Conservation (phyloP, 2,797 vertebrate species). For the Moxostoma hubbsi region DNA sequence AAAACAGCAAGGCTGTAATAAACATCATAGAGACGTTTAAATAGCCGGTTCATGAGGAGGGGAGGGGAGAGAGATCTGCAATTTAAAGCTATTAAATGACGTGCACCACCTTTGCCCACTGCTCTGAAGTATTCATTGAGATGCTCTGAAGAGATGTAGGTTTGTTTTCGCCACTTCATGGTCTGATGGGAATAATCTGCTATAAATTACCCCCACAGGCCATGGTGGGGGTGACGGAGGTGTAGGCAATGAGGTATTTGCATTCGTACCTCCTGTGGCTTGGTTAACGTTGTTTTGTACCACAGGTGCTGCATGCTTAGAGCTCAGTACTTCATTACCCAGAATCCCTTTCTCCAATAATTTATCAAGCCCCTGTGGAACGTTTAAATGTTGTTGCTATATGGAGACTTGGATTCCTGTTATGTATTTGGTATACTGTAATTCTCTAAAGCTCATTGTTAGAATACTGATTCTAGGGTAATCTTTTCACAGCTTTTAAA, state of each 20-base stretch:
- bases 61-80: slow-evolving; percentile 24
- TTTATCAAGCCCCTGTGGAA: slow-evolving; percentile 18
- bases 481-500: not conserved
- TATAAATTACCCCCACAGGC: slow-evolving; percentile 49
- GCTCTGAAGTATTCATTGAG: slow-evolving; percentile 50
- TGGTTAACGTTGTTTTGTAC: slow-evolving; percentile 37
- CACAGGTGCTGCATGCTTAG: slow-evolving; percentile 33
- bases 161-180: slow-evolving; percentile 39
- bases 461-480: slow-evolving; percentile 37
- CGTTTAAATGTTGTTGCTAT: slow-evolving; percentile 21
- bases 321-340: slow-evolving; percentile 41
- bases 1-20: slow-evolving; percentile 48
- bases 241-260: slow-evolving; percentile 44
- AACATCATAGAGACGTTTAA: slow-evolving; percentile 49
- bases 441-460: slow-evolving; percentile 16
- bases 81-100: slow-evolving; percentile 58
- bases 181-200: slow-evolving; percentile 48
- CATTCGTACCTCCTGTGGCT: slow-evolving; percentile 18
- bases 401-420: slow-evolving; percentile 31
- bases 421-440: not conserved
- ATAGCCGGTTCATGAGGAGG: slow-evolving; percentile 31
- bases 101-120: slow-evolving; percentile 32
- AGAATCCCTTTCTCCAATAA: slow-evolving; percentile 45
- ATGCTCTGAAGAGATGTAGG: slow-evolving; percentile 53
- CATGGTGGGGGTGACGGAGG: not conserved